A percentile compares a stretch with the other conserved stretches of the same genome.
Conservation (phyloP, 1,140 invertebrate genomes). For the Kradibia gibbosae region DNA sequence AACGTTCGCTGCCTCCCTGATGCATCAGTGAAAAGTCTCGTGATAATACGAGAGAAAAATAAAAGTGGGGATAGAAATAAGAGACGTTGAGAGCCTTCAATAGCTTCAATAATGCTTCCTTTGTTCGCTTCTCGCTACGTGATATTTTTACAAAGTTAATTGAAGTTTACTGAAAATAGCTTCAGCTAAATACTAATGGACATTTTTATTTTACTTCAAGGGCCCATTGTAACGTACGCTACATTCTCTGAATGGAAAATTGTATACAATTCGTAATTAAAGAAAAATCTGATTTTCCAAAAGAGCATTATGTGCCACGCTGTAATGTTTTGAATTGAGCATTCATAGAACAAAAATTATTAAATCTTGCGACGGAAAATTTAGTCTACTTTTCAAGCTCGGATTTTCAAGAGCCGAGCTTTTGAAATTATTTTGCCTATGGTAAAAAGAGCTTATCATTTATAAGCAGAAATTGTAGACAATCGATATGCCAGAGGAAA, state of each 20-base stretch:
- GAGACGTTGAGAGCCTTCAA: slow-evolving; percentile 28
- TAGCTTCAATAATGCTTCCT: background rate
- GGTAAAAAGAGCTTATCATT: no score
- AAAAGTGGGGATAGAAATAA: background rate
- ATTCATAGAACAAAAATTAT: no score
- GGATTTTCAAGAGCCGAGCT: background rate
- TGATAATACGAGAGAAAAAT: background rate
- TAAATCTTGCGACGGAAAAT: background rate
- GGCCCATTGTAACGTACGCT: background rate
- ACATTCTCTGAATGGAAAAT: background rate
- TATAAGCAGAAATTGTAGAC: no score
- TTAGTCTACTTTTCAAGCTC: background rate
- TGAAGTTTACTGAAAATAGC: background rate
- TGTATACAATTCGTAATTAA: background rate
- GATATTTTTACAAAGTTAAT: slow-evolving; percentile 11
- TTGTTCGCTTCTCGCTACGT: background rate
- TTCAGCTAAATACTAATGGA: background rate
- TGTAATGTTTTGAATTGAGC: no score
- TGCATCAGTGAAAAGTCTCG: slow-evolving; percentile 2
- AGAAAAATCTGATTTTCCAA: background rate
- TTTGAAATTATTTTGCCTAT: background rate
- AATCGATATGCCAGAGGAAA: no score
- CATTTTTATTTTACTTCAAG: background rate
- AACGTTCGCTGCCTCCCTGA: background rate
- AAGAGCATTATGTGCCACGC: no score